Base-by-base conservation (phyloP, 1,140 invertebrate species). In the Dinoponera quadriceps region DNA sequence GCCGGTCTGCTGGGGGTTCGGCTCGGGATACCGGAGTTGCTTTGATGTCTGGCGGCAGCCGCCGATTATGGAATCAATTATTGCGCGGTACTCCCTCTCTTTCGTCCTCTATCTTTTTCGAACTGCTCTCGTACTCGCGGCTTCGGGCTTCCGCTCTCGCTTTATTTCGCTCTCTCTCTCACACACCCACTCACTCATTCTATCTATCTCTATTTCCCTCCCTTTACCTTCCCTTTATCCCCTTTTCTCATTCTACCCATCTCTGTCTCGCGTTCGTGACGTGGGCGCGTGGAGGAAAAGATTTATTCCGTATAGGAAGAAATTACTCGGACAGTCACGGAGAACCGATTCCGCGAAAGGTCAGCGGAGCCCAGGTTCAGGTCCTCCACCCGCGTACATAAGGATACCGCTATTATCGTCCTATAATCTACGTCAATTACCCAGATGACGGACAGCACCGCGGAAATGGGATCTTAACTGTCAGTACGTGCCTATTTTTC, bases 1-100 rank as follows among this genome's bases (percentile, higher is more conserved):
- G 59, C 66, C 27, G 69, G 51, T 81, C 84, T 77, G 54, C n/a
- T 27, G 57, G 66, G 74, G 72, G 65, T 82, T 78, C 73, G 71
- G 63, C 38, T 33, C 59, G 33, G 75, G 69, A 65, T 65, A 68
- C 18, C 48, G 65, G 38, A 85, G 66, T 82, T 68, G 82, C 90
- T 90, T 90, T 90, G 90, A 90, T 91, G 89, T 90, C 85, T 85
- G 88, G 77, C 82, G 73, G 89, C 82, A 81, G 82, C 82, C 82
- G 77, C 85, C 88, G 89, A 91, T 91, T 90, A 90, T 90, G 84
- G 86, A 90, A 89, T 91, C 88, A 91, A 91, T 91, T 91, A 91
- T 90, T 89, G 88, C 89, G 80, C 82, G 73, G 73, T 71, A 48
- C 38, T 72, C 83, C 62, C 77, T 85, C 77, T 85, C 74, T 85